Evolutionary conservation across 2,888 invertebrate genomes (phyloP).

Genomic region (Empis stercorea): DNA sequence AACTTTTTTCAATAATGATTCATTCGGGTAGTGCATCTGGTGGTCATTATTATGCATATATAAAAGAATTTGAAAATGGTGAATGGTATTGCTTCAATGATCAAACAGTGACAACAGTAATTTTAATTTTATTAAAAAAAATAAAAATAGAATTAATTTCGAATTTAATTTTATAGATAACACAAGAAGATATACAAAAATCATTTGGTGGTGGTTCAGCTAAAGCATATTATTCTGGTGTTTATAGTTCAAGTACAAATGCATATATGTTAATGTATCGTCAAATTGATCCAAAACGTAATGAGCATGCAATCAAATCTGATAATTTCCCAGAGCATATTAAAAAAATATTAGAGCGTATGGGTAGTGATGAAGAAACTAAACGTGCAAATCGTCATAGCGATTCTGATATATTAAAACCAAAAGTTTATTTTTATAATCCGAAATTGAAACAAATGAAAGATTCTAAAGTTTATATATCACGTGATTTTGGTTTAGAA

Average conservation of each 20-base stretch:
- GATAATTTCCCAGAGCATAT: slow-evolving; percentile 68
- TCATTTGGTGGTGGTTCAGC: slow-evolving; percentile 72
- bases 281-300: slow-evolving; percentile 52
- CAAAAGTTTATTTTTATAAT: slow-evolving; percentile 51
- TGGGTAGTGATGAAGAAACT: slow-evolving; percentile 52
- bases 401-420: slow-evolving; percentile 47
- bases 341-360: slow-evolving; percentile 46
- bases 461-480: slow-evolving; percentile 44
- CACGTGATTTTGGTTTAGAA: slow-evolving; percentile 44
- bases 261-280: slow-evolving; percentile 88
- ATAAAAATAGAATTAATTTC: background rate
- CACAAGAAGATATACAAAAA: slow-evolving; percentile 65
- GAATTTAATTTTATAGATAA: slow-evolving; percentile 42
- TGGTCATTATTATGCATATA: slow-evolving; percentile 85
- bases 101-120: slow-evolving; percentile 60
- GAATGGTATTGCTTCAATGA: slow-evolving; percentile 86
- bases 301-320: slow-evolving; percentile 47
- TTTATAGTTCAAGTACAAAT: slow-evolving; percentile 69
- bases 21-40: slow-evolving; percentile 83
- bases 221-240: slow-evolving; percentile 55
- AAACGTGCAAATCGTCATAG: slow-evolving; percentile 32
- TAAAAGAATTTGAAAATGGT: slow-evolving; percentile 61
- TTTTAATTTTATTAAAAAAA: background rate
- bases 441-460: slow-evolving; percentile 42
- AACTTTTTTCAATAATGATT: slow-evolving; percentile 83